Conservation (phyloP, 2,888 invertebrate species). For the Tenthredo notha region DNA sequence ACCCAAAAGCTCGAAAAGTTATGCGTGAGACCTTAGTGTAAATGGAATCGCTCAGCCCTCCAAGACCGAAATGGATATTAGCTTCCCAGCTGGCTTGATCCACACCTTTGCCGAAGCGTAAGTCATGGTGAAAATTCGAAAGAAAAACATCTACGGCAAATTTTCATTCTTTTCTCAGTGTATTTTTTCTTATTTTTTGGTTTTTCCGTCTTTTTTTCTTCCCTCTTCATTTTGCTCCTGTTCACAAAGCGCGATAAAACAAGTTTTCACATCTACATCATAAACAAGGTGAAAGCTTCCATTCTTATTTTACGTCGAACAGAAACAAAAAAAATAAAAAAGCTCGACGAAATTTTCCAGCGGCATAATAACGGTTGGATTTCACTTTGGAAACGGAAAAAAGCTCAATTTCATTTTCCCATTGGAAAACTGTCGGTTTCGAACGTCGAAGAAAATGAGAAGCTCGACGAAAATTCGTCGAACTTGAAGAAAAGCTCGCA, state of each 20-base stretch:
- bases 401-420: not conserved
- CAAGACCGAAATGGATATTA: constrained; percentile 59
- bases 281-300: not conserved
- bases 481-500: not conserved
- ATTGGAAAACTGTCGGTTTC: not conserved
- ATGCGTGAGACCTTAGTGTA: constrained; percentile 53
- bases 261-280: not conserved
- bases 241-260: not conserved
- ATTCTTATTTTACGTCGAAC: not conserved
- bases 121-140: not conserved
- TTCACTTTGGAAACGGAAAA: not conserved
- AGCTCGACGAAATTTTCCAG: not conserved
- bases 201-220: not conserved
- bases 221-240: not conserved
- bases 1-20: not conserved
- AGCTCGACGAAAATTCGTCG: not conserved
- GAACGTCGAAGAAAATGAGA: not conserved
- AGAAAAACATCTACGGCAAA: not conserved
- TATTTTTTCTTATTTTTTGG: not conserved
- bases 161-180: not conserved
- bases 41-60: constrained; percentile 58
- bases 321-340: not conserved
- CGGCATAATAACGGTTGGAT: too few relatives aligned
- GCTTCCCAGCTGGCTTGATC: constrained; percentile 27
- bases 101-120: not conserved